Base-by-base conservation (phyloP, 2,797 vertebrate species). In the Myotis myotis region DNA sequence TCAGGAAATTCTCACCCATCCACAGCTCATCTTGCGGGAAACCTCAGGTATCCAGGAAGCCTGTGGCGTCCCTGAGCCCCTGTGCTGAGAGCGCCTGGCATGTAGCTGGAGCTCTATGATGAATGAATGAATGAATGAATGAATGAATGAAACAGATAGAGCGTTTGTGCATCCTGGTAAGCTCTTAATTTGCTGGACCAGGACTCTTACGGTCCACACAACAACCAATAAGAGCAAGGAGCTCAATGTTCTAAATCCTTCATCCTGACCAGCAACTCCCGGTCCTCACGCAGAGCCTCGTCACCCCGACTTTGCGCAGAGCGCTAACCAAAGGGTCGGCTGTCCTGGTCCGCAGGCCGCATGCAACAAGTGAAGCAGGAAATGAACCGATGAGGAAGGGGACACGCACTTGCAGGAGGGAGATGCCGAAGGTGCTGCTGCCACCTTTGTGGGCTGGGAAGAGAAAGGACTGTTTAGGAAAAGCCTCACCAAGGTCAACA, bases 61-160 rank as follows among this genome's bases (percentile, higher is more conserved):
- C 15, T 1, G 20, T 28, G 57, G 22, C 6, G 1, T 8, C 28
- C 25, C 23, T 6, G 57, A 76, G 20, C 8, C 23, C 8, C 2
- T 38, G 0, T 28, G 60, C 7, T 64, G 70, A 41, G 60, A 57
- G 47, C 10, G 28, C 2, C 20, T 44, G 55, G 49, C 33, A 15
- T 0, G 0, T 3, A 49, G 23, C 36, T 20, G 38, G 68, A 44
- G 8, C 22, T 60, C 49, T 28, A 6, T 20, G n/a, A 30, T 2
- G 36, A 68, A 66, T 13, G 71, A 60, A 41, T 11, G 41, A 28
- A 72, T 30, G 75, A 47, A 74, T 22, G 78, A 68, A 47, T 10
- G 72, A 30, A 72, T 13, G 19, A 55, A 70, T 3, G 70, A 82
- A 88, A 33, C 44, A 78, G 49, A 53, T 1, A 10, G 47, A 70